A percentile compares a stretch with the other conserved stretches of the same genome.
phyloP scores from a whole-genome alignment of 53 echinoderm and acorn worm species.

The Astropecten irregularis region DNA sequence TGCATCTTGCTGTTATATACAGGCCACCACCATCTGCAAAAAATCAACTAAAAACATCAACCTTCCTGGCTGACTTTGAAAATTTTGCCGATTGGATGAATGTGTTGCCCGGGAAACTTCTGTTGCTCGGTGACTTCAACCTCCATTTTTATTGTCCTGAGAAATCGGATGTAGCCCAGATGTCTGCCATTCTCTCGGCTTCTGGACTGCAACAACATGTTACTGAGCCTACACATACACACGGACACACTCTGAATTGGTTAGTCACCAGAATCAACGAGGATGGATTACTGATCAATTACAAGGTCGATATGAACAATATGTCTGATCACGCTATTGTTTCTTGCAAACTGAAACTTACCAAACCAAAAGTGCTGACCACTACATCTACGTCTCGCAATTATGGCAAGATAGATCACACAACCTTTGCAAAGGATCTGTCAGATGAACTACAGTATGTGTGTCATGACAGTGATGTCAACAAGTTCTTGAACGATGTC shows the following conservation, averaged over 20 bases:
- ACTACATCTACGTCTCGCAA: not conserved
- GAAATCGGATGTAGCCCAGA: not conserved
- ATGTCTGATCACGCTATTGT: not conserved
- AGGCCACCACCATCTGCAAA: not conserved
- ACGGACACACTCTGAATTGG: slow-evolving; percentile 6
- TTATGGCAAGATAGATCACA: slow-evolving; percentile 25
- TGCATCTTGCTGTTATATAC: not conserved
- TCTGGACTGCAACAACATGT: not conserved
- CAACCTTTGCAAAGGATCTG: slow-evolving; percentile 4
- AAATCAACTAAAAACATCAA: not conserved
- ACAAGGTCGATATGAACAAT: not conserved
- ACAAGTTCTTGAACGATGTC: slow-evolving; percentile 14
- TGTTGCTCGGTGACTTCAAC: not conserved
- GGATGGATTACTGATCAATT: not conserved
- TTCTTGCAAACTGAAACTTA: not conserved
- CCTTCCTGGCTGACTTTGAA: not conserved
- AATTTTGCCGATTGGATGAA: not conserved
- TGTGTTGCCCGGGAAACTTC: not conserved
- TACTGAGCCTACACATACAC: not conserved
- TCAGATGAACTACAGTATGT: not conserved
- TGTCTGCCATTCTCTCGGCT: not conserved
- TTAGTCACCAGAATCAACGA: not conserved
- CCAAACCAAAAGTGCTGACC: not conserved
- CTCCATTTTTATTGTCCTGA: not conserved
- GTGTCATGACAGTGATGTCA: not conserved